Percentiles rank a stretch among this genome's conserved stretches.
These are phyloP conservation scores for Semotilus atromaculatus DNA, from an alignment of 2,797 vertebrate genomes.

Conservation along the genomic window DNA sequence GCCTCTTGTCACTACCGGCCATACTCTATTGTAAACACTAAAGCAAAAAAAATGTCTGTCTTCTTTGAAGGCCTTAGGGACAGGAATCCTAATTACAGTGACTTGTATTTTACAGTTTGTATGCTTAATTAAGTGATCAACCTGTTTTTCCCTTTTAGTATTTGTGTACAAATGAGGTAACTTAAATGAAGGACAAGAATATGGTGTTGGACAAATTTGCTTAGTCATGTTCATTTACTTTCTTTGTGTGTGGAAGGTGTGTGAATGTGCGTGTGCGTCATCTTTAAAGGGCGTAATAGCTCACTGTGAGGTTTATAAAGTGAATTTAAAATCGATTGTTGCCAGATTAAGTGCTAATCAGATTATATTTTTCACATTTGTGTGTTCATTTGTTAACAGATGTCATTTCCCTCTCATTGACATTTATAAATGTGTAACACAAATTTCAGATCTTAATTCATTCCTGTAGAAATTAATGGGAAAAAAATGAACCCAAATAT, in stretches of 20 bases:
- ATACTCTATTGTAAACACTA: constrained; percentile 59
- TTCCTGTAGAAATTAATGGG: neutral
- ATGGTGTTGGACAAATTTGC: constrained; percentile 67
- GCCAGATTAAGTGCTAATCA: constrained; percentile 74
- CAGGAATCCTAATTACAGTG: constrained; percentile 35
- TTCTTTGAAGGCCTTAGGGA: constrained; percentile 59
- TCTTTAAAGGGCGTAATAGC: constrained; percentile 75
- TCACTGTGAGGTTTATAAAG: constrained; percentile 83
- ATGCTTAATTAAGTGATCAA: constrained; percentile 50
- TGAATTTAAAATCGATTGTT: constrained; percentile 74
- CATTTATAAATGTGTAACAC: constrained; percentile 2
- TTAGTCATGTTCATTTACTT: constrained; percentile 54
- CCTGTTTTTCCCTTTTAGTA: constrained; percentile 62
- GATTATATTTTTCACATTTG: constrained; percentile 20
- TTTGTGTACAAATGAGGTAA: constrained; percentile 64
- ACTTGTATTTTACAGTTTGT: constrained; percentile 31
- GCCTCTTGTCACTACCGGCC: constrained; percentile 58
- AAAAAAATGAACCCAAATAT: neutral
- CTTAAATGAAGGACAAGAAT: constrained; percentile 62
- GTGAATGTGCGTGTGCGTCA: constrained; percentile 56
- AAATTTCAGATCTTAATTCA: neutral
- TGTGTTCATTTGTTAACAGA: constrained; percentile 39
- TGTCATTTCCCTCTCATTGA: constrained; percentile 32
- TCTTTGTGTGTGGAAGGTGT: constrained; percentile 14
- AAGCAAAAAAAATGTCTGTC: constrained; percentile 52